phyloP scores from a whole-genome alignment of 2,888 invertebrate species.

The Stegana nigrithorax region DNA sequence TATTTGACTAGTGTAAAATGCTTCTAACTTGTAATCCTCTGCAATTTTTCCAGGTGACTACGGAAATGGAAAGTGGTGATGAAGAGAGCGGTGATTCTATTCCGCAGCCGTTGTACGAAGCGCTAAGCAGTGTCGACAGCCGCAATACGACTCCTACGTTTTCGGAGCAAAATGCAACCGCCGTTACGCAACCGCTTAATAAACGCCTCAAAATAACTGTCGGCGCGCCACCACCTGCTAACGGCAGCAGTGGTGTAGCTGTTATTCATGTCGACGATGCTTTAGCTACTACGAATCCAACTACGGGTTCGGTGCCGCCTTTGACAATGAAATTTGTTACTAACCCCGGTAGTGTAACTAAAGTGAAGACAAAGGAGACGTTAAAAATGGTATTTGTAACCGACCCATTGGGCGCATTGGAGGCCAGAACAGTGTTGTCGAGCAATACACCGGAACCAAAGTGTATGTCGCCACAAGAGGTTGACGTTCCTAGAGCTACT shows the following conservation, averaged over 20 bases:
- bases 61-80: conserved; percentile 39
- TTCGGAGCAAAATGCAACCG: background rate
- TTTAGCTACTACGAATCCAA: background rate
- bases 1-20: no score
- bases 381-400: background rate
- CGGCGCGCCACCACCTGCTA: conserved; percentile 23
- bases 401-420: background rate
- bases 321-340: conserved; percentile 8
- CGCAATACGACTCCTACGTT: conserved; percentile 32
- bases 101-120: conserved; percentile 59
- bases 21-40: background rate
- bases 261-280: background rate
- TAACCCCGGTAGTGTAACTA: background rate
- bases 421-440: background rate
- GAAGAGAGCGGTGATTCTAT: conserved; percentile 58
- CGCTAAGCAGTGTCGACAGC: conserved; percentile 46
- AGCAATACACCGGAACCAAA: no score
- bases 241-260: background rate
- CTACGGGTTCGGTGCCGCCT: background rate
- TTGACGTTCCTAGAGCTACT: background rate
- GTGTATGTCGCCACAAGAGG: background rate
- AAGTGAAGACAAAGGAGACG: background rate
- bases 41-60: conserved; percentile 4
- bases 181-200: conserved; percentile 31
- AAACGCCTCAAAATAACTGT: conserved; percentile 29